phyloP scores from a whole-genome alignment of 2,113 vertebrate genomes.

The Pseudois nayaur region DNA sequence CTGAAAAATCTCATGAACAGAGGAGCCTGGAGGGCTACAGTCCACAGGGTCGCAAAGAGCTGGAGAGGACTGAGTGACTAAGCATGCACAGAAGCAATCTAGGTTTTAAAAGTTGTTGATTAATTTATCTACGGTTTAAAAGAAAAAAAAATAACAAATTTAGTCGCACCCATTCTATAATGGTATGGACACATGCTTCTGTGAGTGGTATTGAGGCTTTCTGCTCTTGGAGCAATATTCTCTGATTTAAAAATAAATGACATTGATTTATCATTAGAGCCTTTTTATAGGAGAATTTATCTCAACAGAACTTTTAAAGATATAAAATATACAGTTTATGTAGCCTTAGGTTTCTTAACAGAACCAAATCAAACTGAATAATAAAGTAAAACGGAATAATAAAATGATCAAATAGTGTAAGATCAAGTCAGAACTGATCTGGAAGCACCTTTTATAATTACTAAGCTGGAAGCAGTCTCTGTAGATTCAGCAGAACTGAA shows the following conservation, averaged over 20 bases:
- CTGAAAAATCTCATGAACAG: background rate
- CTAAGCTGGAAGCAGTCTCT: slow-evolving; percentile 75
- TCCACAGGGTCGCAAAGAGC: background rate
- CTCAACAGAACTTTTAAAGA: slow-evolving; percentile 81
- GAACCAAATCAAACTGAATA: slow-evolving; percentile 84
- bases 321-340: slow-evolving; percentile 79
- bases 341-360: slow-evolving; percentile 79
- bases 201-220: background rate
- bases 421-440: slow-evolving; percentile 75
- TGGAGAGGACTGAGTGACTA: background rate
- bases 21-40: background rate
- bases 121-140: background rate
- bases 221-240: slow-evolving; percentile 8
- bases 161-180: background rate
- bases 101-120: background rate
- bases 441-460: slow-evolving; percentile 80
- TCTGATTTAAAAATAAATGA: slow-evolving; percentile 76
- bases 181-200: too few relatives aligned
- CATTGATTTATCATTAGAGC: slow-evolving; percentile 78
- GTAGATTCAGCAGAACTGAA: slow-evolving; percentile 72
- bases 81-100: background rate
- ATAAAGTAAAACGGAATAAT: slow-evolving; percentile 81
- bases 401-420: slow-evolving; percentile 74
- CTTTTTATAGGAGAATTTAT: slow-evolving; percentile 74
- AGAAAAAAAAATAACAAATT: background rate